Evolutionary conservation across 1,140 invertebrate genomes (phyloP).

Genomic region (Eubasilissa regina): DNA sequence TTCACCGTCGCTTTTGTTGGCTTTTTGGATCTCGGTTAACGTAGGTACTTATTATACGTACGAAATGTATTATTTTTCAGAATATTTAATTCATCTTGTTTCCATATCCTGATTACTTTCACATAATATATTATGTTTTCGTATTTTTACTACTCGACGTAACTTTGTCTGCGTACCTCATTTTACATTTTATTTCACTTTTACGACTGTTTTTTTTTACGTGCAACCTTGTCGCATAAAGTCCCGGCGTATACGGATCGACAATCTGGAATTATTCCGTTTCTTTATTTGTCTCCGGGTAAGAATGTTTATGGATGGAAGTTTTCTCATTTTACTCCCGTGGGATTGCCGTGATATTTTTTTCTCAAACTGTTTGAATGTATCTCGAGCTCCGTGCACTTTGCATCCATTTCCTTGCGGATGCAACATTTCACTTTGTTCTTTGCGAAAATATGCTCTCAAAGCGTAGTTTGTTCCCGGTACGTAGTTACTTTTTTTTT

Average conservation of each 20-base stretch:
- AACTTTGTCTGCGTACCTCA: no score
- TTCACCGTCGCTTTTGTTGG: no score
- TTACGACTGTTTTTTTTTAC: no score
- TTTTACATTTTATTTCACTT: no score
- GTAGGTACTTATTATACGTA: no score
- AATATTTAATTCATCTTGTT: no score
- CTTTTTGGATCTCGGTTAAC: no score
- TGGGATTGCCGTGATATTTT: not conserved
- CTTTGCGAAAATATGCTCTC: not conserved
- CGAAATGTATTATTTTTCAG: no score
- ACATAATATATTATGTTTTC: no score
- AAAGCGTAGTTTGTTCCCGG: not conserved
- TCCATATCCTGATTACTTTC: no score
- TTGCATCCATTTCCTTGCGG: slow-evolving; percentile 34
- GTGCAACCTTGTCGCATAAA: no score
- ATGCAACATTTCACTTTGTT: slow-evolving; percentile 14
- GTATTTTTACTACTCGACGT: no score
- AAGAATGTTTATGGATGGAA: not conserved
- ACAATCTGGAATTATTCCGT: not conserved
- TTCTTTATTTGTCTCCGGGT: not conserved
- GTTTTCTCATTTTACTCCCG: not conserved
- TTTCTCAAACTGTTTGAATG: slow-evolving; percentile 35
- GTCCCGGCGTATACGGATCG: not conserved
- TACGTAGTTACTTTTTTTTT: not conserved
- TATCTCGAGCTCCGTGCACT: slow-evolving; percentile 17